Base-by-base conservation (phyloP, 2,888 invertebrate genomes). In the Oeneis ivallda region DNA sequence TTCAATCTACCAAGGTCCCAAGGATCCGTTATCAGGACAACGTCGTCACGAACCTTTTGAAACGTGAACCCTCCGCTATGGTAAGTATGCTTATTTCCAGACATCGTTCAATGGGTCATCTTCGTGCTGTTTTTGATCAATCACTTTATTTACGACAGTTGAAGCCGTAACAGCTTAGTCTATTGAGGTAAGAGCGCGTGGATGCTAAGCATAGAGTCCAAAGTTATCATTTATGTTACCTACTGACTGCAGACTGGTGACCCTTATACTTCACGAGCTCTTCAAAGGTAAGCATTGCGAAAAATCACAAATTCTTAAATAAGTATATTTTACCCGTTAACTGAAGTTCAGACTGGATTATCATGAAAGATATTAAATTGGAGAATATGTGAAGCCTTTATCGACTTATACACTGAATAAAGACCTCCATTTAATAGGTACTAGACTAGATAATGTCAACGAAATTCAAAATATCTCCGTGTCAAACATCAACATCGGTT, bases 1-100 rank as follows among this genome's bases (percentile, higher is more conserved):
- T 85, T 85, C 84, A 86, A 79, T 70, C 75, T 72, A 76, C 76
- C 89, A 89, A 89, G 89, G 89, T 86, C 87, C 76, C 77, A 76
- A 78, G 74, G 81, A 83, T 78, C 90, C 89, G 90, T 87, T 90
- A 91, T 86, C 86, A 82, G 89, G 80, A 81, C 90, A 88, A 74
- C 79, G 76, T 79, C 84, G 85, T 87, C 90, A 90, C 91, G 90
- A 87, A 78, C 76, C 74, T 75, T 71, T 47, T 64, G 45, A 57
- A 52, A 65, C 62, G 59, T 68, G 26, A 62, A 65, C 62, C 65
- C 64, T 58, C 62, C 17, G 49, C 47, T 49, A 17, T 53, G 26
- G 39, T 19, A 56, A 60, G 60, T 45, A 64, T 59, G 58, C 53
- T 54, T 64, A 64, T 64, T 65, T 65, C 47, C 62, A 59, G 62